Percentiles rank a stretch among this genome's conserved stretches.
These are phyloP conservation scores for Gnathonemus echidnorhynchus DNA, from an alignment of 2,113 vertebrate species.

Conservation along the genomic window DNA sequence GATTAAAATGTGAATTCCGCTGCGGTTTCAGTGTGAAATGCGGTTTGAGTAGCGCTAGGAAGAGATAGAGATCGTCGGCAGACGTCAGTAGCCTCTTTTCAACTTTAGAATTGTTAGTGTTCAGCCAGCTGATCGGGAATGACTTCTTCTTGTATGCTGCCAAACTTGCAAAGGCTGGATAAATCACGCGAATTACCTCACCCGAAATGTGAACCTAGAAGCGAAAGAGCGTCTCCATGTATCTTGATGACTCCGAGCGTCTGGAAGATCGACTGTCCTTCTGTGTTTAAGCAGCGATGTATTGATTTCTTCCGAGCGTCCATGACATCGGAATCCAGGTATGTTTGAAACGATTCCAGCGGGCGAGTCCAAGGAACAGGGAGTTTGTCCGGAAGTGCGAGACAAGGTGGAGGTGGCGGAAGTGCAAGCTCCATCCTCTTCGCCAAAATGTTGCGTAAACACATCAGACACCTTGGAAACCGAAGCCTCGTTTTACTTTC, in stretches of 20 bases:
- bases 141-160: background rate
- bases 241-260: background rate
- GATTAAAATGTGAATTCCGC: too few species aligned
- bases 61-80: too few species aligned
- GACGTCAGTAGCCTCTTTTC: too few species aligned
- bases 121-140: background rate
- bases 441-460: background rate
- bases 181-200: background rate
- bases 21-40: background rate
- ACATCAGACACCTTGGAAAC: background rate
- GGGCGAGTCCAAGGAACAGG: background rate
- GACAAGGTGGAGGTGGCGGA: background rate
- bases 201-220: background rate
- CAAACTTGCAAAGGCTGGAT: background rate
- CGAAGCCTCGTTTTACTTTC: background rate
- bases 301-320: background rate
- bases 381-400: too few species aligned
- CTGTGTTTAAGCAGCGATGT: background rate
- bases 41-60: too few species aligned
- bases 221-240: background rate
- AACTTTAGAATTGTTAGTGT: too few species aligned
- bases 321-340: background rate
- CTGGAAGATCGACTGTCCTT: background rate
- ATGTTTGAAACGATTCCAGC: background rate
- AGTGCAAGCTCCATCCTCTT: background rate